phyloP scores from a whole-genome alignment of 2,888 invertebrate species.

The Julus scandinavius region DNA sequence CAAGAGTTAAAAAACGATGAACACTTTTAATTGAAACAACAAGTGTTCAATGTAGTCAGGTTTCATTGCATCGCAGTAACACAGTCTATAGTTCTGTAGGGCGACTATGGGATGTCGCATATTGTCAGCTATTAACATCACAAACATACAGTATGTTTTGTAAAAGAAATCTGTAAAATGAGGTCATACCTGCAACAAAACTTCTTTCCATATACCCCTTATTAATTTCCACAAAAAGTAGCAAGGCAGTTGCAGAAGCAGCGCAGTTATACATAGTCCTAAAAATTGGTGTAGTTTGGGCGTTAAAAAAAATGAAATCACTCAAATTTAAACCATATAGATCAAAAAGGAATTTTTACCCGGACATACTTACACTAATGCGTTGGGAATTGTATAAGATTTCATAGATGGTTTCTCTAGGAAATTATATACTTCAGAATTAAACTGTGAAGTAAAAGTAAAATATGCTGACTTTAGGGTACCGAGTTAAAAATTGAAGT shows the following conservation, averaged over 20 bases:
- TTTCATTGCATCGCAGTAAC: no score
- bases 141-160: no score
- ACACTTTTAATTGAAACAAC: no score
- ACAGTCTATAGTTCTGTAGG: no score
- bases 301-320: not conserved
- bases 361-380: not conserved
- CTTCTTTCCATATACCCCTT: constrained; percentile 21
- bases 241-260: not conserved
- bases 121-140: no score
- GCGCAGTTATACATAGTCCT: not conserved
- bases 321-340: not conserved
- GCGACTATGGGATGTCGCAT: no score
- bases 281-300: not conserved
- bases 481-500: not conserved
- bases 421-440: not conserved
- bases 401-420: not conserved
- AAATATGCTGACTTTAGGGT: not conserved
- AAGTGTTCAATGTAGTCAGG: no score
- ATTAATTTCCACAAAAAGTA: constrained; percentile 5
- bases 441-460: not conserved
- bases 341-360: not conserved
- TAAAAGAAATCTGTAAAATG: no score
- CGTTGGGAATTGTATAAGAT: not conserved
- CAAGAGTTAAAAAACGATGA: no score
- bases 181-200: constrained; percentile 14